These are phyloP conservation scores for Oplegnathus fasciatus DNA, from an alignment of 2,113 vertebrate species.

Conservation along the genomic window DNA sequence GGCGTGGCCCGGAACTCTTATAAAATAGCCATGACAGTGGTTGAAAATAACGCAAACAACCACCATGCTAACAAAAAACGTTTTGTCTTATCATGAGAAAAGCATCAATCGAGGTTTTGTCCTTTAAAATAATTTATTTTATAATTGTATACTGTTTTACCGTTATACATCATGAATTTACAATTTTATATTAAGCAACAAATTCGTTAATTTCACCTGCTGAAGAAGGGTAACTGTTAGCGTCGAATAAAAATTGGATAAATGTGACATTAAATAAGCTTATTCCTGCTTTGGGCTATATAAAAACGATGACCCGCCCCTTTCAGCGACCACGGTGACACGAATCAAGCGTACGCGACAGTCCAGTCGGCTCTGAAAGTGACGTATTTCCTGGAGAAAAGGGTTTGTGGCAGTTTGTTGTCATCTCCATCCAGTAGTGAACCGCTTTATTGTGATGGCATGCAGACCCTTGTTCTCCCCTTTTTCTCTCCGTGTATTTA, in stretches of 20 bases:
- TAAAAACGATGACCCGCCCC: constrained; percentile 39
- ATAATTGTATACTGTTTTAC: not conserved
- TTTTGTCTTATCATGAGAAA: not conserved
- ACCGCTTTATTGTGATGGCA: constrained; percentile 30
- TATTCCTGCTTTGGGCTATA: fast-evolving
- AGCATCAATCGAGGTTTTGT: not conserved
- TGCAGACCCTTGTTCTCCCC: not conserved
- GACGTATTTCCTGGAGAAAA: constrained; percentile 86
- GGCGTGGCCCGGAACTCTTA: constrained; percentile 15
- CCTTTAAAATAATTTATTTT: fast-evolving
- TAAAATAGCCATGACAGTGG: not conserved
- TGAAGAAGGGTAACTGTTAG: fast-evolving
- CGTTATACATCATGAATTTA: not conserved
- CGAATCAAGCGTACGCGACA: constrained; percentile 53
- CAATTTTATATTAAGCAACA: fast-evolving
- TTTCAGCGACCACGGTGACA: fast-evolving
- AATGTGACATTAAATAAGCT: not conserved
- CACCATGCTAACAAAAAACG: not conserved
- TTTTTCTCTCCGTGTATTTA: not conserved
- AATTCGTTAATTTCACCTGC: not conserved
- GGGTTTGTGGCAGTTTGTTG: constrained; percentile 79
- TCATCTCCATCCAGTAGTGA: constrained; percentile 67
- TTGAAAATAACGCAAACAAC: not conserved
- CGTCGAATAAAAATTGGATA: not conserved
- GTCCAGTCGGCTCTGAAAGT: constrained; percentile 52